A percentile compares a stretch with the other conserved stretches of the same genome.
phyloP scores from a whole-genome alignment of 2,113 vertebrate genomes.

The Gymnorhina tibicen region DNA sequence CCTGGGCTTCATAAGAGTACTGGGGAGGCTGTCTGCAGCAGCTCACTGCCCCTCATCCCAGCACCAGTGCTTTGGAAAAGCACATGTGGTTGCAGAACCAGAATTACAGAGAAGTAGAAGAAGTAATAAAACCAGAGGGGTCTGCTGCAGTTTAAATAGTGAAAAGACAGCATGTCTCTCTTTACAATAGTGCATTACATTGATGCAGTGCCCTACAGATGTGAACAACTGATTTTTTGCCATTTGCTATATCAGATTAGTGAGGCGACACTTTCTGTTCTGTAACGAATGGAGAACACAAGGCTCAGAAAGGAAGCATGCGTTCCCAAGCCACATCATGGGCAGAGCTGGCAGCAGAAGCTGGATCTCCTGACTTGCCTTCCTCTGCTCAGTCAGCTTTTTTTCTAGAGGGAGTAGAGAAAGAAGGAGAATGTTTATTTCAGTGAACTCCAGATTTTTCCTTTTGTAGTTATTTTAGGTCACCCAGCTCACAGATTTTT shows the following conservation, averaged over 20 bases:
- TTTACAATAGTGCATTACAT: not conserved
- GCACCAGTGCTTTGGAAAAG: not conserved
- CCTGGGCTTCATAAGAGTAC: accelerated
- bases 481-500: not conserved
- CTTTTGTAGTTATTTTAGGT: not conserved
- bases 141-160: not conserved
- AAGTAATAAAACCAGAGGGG: not conserved
- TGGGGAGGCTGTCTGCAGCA: not conserved
- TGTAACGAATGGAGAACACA: not conserved
- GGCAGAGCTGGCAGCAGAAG: not conserved
- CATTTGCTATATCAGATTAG: not conserved
- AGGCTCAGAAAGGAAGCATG: not conserved
- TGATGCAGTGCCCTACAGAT: not conserved
- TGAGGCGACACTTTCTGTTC: not conserved
- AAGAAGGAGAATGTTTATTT: not conserved
- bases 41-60: not conserved
- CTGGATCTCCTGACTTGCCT: constrained; percentile 3
- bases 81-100: accelerated
- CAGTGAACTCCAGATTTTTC: not conserved
- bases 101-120: not conserved
- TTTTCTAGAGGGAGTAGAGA: not conserved
- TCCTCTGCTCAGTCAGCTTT: not conserved
- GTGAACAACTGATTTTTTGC: not conserved
- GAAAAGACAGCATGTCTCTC: not conserved
- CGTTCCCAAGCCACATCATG: not conserved